phyloP scores from a whole-genome alignment of 30 jellyfish, hydroid and myxozoan species.

The Aurelia aurita region DNA sequence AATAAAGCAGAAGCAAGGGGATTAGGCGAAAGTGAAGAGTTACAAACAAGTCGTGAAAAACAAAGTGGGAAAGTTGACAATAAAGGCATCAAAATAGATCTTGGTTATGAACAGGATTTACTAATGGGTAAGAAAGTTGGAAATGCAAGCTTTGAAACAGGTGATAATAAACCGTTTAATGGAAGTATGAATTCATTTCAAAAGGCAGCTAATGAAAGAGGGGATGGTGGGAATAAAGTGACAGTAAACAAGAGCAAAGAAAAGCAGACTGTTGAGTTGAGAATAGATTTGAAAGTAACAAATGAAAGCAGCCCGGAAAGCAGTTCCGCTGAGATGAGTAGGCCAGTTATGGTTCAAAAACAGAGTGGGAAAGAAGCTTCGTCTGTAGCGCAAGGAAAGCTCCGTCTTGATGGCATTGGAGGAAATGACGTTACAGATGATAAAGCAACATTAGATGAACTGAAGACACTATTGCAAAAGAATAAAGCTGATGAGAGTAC shows the following conservation, averaged over 20 bases:
- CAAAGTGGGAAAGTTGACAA: not conserved
- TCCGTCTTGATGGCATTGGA: conserved; percentile 51
- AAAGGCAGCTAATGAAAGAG: not conserved
- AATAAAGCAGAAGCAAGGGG: not conserved
- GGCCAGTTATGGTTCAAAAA: not conserved
- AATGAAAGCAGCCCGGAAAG: conserved; percentile 33
- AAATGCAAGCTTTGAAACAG: not conserved
- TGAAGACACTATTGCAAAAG: conserved; percentile 30
- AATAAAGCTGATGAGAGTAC: not conserved
- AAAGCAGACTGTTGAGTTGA: conserved; percentile 49
- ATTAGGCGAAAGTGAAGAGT: not conserved
- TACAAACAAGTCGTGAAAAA: not conserved
- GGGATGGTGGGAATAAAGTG: not conserved
- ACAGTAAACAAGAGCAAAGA: not conserved
- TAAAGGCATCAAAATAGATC: not conserved
- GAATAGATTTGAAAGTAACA: conserved; percentile 35
- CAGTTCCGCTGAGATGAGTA: conserved; percentile 6
- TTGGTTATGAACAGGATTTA: not conserved
- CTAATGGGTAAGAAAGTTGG: not conserved
- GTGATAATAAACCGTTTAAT: not conserved
- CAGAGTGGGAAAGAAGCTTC: not conserved
- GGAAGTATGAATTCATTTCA: not conserved
- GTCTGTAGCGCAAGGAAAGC: not conserved
- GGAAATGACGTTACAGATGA: conserved; percentile 21
- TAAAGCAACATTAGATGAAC: not conserved